A percentile compares a stretch with the other conserved stretches of the same genome.
These are phyloP conservation scores for Carcina quercana DNA, from an alignment of 2,888 invertebrate species.

Conservation along the genomic window DNA sequence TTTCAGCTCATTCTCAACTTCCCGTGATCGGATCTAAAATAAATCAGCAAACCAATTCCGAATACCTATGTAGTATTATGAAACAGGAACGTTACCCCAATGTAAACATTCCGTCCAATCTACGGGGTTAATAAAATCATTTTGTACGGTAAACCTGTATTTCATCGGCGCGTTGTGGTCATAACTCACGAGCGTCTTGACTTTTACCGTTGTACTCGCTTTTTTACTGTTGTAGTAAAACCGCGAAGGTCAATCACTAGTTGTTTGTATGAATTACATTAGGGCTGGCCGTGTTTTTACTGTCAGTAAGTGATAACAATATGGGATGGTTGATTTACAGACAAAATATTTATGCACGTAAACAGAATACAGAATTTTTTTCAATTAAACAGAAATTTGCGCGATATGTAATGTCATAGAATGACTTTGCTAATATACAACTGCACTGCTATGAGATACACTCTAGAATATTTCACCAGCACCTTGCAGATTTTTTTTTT, in stretches of 20 bases:
- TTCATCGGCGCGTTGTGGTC: constrained; percentile 29
- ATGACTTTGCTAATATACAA: too few relatives aligned
- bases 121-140: constrained; percentile 63
- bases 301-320: too few relatives aligned
- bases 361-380: too few relatives aligned
- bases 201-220: constrained; percentile 57
- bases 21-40: not conserved
- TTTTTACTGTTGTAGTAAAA: constrained; percentile 58
- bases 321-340: too few relatives aligned
- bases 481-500: too few relatives aligned
- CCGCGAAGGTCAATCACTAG: constrained; percentile 47
- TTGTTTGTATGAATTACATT: constrained; percentile 24
- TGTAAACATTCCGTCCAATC: constrained; percentile 44
- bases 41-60: constrained; percentile 8
- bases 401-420: too few relatives aligned
- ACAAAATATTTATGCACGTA: too few relatives aligned
- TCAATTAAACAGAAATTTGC: too few relatives aligned
- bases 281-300: too few relatives aligned
- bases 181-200: constrained; percentile 51
- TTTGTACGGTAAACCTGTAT: constrained; percentile 41
- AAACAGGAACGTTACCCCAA: constrained; percentile 31
- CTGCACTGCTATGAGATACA: too few relatives aligned
- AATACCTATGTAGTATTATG: constrained; percentile 35
- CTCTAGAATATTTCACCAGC: too few relatives aligned
- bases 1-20: too few relatives aligned